Percentiles rank a stretch among this genome's conserved stretches.
Evolutionary conservation across 2,113 vertebrate genomes (phyloP).

Genomic region (Meriones unguiculatus): DNA sequence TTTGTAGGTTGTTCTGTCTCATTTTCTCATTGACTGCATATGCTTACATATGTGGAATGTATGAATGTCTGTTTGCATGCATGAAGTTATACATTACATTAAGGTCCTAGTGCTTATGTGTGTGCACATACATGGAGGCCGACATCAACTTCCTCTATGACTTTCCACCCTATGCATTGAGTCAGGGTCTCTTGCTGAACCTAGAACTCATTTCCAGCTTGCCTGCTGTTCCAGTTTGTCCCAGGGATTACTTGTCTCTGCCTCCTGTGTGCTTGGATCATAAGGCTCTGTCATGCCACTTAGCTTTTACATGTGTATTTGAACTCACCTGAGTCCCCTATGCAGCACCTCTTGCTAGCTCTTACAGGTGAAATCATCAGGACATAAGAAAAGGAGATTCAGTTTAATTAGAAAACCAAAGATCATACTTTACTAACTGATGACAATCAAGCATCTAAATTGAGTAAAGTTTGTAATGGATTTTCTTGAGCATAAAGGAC

Average conservation of each 20-base stretch:
- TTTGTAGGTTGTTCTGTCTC: not conserved
- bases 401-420: not conserved
- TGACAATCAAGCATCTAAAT: not conserved
- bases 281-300: not conserved
- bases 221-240: not conserved
- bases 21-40: not conserved
- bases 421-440: not conserved
- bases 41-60: not conserved
- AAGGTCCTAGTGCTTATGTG: too few species aligned
- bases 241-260: not conserved
- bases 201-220: not conserved
- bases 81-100: not conserved
- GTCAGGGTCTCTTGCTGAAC: not conserved
- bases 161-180: not conserved
- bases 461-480: not conserved
- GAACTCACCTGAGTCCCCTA: not conserved
- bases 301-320: not conserved
- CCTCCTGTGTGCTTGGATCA: not conserved
- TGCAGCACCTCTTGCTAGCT: not conserved
- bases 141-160: not conserved
- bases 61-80: not conserved
- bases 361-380: not conserved
- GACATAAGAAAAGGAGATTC: not conserved
- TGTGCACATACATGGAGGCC: not conserved
- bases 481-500: not conserved